Evolutionary conservation across 2,113 vertebrate species (phyloP), one percentile per base, ranked within the genome.

Genomic region (Ptilonorhynchus violaceus): DNA sequence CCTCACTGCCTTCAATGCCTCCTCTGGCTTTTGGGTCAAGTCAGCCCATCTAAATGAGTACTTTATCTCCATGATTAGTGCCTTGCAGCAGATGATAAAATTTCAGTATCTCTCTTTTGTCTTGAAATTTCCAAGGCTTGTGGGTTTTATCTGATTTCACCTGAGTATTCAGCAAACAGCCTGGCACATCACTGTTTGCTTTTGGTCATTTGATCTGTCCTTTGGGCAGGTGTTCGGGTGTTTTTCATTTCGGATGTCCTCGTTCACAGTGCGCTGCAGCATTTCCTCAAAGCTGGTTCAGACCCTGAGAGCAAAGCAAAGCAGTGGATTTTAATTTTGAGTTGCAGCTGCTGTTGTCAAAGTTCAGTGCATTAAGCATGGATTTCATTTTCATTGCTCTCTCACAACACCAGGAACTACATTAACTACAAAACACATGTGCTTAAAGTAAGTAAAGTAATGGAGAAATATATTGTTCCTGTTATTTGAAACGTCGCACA

Each of bases 321-420:
- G 47, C 67, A 88, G 73, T 78, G 79, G 79, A 92, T 96, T 96
- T 95, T 95, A 95, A 95, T 96, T 97, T 93, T 88, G 85, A 90
- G 83, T 95, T 96, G 96, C 92, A 95, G 92, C 92, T 96, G 85
- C 84, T 93, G 64, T 94, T 95, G 79, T 94, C 93, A 93, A 94
- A 94, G 90, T 96, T 97, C 93, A 93, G 72, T 84, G 88, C 79
- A 93, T 96, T 96, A 96, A 86, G 90, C 88, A 84, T 47, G 47
- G 82, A 84, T 89, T 96, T 81, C 91, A 90, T 92, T 95, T 91
- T 95, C 84, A 60, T 66, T 91, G 79, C 83, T 86, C 63, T 93
- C 79, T 95, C 68, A 15, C 92, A 95, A 81, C 76, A 75, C 88
- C 63, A 27, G 85, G 82, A 97, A 92, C 92, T 84, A 60, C 63